Evolutionary conservation across 2,113 vertebrate genomes (phyloP).

Genomic region (Protomyctophum bolini): DNA sequence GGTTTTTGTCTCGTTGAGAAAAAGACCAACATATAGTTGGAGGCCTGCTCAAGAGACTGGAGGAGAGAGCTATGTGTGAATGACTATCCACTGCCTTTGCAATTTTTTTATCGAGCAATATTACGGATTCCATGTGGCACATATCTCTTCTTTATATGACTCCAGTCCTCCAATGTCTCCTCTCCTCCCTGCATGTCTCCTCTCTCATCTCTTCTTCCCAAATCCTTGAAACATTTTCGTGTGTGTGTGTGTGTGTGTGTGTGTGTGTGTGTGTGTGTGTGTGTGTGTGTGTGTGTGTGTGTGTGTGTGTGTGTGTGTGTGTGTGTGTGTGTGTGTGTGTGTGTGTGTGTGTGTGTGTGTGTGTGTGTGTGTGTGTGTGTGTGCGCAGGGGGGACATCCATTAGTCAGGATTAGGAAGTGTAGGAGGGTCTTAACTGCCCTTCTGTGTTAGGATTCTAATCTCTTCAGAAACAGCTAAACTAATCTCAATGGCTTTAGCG

Average conservation of each 20-base stretch:
- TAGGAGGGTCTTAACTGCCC: conserved; percentile 48
- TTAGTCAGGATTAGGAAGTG: conserved; percentile 53
- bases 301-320: conserved; percentile 7
- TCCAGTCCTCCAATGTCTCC: no score
- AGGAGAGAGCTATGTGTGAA: no score
- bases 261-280: conserved; percentile 14
- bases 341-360: conserved; percentile 11
- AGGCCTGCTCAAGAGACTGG: no score
- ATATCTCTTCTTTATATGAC: background rate
- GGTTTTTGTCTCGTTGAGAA: no score
- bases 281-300: conserved; percentile 16
- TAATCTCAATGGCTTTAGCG: conserved; percentile 34
- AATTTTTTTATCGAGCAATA: background rate
- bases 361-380: background rate
- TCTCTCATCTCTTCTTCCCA: background rate
- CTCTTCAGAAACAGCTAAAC: conserved; percentile 56
- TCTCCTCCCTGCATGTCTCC: background rate
- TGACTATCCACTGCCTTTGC: background rate
- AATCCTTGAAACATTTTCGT: background rate
- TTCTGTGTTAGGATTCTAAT: conserved; percentile 54
- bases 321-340: conserved; percentile 14
- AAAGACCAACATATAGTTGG: no score
- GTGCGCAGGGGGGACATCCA: conserved; percentile 19
- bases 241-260: conserved; percentile 3
- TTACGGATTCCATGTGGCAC: no score